Conservation (phyloP, 2,113 vertebrate genomes). For the Eolophus roseicapilla region DNA sequence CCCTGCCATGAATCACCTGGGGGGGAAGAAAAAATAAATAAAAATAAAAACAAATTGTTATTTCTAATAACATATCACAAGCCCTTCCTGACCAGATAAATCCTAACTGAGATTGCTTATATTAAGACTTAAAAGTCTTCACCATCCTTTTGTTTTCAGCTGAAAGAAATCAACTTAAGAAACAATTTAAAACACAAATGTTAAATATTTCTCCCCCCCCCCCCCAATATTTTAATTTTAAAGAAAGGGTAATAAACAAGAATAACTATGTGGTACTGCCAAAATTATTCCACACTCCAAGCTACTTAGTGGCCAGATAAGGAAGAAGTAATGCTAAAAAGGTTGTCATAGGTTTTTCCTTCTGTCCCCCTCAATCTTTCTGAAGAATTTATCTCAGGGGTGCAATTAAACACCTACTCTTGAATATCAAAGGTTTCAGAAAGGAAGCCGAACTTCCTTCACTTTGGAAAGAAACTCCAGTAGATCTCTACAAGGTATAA, state of each 20-base stretch:
- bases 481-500: not conserved
- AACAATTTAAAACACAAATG: constrained; percentile 3
- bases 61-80: constrained; percentile 59
- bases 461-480: not conserved
- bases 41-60: constrained; percentile 67
- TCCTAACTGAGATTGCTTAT: constrained; percentile 3
- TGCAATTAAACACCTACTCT: constrained; percentile 4
- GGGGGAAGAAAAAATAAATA: constrained; percentile 58
- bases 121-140: not conserved
- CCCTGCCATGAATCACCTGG: constrained; percentile 92
- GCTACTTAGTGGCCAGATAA: not conserved
- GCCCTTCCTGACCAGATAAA: constrained; percentile 28
- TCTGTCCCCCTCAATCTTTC: not conserved
- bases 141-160: not conserved
- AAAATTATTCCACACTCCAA: not conserved
- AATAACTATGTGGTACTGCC: not conserved
- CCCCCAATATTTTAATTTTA: not conserved
- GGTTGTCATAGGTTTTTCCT: not conserved
- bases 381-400: not conserved
- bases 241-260: constrained; percentile 3
- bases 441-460: not conserved
- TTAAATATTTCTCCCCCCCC: not conserved
- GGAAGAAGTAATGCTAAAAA: not conserved
- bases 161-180: not conserved
- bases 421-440: constrained; percentile 1